A percentile compares a stretch with the other conserved stretches of the same genome.
These are phyloP conservation scores for Tetropium fuscum DNA, from an alignment of 2,888 invertebrate species.

Conservation along the genomic window DNA sequence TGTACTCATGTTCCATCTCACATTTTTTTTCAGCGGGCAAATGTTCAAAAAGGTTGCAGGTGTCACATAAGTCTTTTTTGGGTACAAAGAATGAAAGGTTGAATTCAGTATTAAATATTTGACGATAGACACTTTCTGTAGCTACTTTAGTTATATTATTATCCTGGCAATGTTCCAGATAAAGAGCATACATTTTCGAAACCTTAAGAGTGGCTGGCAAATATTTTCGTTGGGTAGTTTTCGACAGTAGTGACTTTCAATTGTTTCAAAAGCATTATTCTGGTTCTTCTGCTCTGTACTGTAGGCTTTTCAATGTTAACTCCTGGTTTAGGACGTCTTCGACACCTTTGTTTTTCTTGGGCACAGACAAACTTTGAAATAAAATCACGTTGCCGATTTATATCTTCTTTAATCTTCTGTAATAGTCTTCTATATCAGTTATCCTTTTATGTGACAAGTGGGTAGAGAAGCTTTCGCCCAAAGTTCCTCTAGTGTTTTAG, in stretches of 20 bases:
- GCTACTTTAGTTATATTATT: constrained; percentile 27
- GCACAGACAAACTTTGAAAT: not conserved
- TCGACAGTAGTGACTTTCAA: constrained; percentile 22
- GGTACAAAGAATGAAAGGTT: constrained; percentile 48
- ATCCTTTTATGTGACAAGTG: too few relatives aligned
- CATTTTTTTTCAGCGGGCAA: too few relatives aligned
- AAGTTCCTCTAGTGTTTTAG: too few relatives aligned
- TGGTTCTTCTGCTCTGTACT: constrained; percentile 8
- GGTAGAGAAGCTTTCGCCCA: too few relatives aligned
- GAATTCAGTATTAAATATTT: constrained; percentile 47
- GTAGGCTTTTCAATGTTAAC: too few relatives aligned
- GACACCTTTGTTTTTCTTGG: not conserved
- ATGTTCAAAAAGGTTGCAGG: not conserved
- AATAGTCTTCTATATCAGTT: too few relatives aligned
- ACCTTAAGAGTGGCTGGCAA: constrained; percentile 18
- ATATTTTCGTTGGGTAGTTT: not conserved
- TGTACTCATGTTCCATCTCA: constrained; percentile 34
- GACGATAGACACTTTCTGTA: constrained; percentile 30
- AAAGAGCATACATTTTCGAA: constrained; percentile 14
- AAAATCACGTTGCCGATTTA: constrained; percentile 10
- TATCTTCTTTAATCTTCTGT: too few relatives aligned
- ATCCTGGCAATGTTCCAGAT: constrained; percentile 17
- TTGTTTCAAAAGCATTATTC: constrained; percentile 11
- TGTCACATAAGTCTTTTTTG: constrained; percentile 38
- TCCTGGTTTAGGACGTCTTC: too few relatives aligned